These are phyloP conservation scores for Palythoa grandis DNA, from an alignment of 92 coral and sea anemone genomes.

Conservation along the genomic window DNA sequence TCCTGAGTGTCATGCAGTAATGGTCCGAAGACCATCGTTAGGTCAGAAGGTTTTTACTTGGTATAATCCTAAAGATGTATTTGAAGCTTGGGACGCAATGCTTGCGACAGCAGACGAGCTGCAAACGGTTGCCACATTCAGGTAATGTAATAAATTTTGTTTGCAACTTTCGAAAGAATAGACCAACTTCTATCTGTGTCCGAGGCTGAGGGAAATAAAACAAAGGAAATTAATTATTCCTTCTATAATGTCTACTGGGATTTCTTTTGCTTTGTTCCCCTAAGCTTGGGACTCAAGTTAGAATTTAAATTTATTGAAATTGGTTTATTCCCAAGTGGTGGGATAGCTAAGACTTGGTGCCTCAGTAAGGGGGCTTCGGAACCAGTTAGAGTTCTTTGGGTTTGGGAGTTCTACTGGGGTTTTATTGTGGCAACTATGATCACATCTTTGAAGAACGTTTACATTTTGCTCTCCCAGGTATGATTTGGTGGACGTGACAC, in stretches of 20 bases:
- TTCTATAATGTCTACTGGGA: too few relatives aligned
- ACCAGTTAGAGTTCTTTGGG: too few relatives aligned
- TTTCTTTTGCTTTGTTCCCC: too few relatives aligned
- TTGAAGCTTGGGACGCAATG: slow-evolving; percentile 78
- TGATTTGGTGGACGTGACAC: slow-evolving; percentile 83
- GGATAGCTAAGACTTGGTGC: too few relatives aligned
- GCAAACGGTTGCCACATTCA: slow-evolving; percentile 63
- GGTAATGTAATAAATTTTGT: slow-evolving; percentile 39
- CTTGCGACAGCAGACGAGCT: slow-evolving; percentile 61
- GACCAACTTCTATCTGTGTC: too few relatives aligned
- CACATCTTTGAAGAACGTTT: not conserved
- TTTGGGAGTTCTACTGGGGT: too few relatives aligned
- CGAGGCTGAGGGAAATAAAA: too few relatives aligned
- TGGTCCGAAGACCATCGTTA: slow-evolving; percentile 70
- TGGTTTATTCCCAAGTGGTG: too few relatives aligned
- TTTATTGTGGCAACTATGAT: not conserved
- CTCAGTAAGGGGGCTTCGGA: too few relatives aligned
- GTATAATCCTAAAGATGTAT: slow-evolving; percentile 70
- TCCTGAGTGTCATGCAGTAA: slow-evolving; percentile 59
- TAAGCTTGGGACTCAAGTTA: not conserved
- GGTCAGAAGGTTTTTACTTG: slow-evolving; percentile 56
- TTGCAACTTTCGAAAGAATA: too few relatives aligned
- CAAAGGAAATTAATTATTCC: too few relatives aligned
- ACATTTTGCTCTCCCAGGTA: slow-evolving; percentile 29
- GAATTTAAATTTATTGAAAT: too few relatives aligned